These are phyloP conservation scores for Butorides virescens DNA, from an alignment of 2,113 vertebrate genomes.

Conservation along the genomic window DNA sequence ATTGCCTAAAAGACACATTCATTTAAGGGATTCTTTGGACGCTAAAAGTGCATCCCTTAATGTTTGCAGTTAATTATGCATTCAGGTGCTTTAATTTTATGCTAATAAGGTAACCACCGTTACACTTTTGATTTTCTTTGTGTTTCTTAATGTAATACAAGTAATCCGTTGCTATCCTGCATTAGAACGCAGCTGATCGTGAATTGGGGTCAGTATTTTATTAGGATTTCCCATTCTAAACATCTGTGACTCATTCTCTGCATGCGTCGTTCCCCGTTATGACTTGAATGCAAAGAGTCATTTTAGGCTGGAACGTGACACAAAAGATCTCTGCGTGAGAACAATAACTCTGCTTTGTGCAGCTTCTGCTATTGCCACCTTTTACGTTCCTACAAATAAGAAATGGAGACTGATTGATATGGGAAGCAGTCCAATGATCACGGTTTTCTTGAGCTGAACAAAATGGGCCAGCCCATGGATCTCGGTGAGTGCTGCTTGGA, in stretches of 20 bases:
- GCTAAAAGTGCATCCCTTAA: constrained; percentile 42
- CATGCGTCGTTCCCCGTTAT: background rate
- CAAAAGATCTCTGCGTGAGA: constrained; percentile 12
- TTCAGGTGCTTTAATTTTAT: constrained; percentile 70
- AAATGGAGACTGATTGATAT: background rate
- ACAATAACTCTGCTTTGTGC: background rate
- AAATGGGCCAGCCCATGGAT: too few relatives aligned
- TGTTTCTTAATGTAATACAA: constrained; percentile 59
- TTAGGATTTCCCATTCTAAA: constrained; percentile 39
- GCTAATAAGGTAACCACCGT: constrained; percentile 46
- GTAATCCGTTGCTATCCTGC: constrained; percentile 22
- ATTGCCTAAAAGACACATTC: constrained; percentile 51
- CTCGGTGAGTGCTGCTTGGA: background rate
- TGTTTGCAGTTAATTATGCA: constrained; percentile 57
- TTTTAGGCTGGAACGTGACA: constrained; percentile 44
- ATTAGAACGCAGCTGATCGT: background rate
- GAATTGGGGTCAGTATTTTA: constrained; percentile 25
- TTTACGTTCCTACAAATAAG: background rate
- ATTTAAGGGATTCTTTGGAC: constrained; percentile 57
- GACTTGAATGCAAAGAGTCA: constrained; percentile 26
- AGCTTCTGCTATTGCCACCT: background rate
- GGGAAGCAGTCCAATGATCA: background rate
- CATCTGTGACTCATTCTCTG: constrained; percentile 2
- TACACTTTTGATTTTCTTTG: constrained; percentile 55
- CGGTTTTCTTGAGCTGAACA: background rate